Evolutionary conservation across 2,113 vertebrate genomes (phyloP).

Genomic region (Bujurquina vittata): DNA sequence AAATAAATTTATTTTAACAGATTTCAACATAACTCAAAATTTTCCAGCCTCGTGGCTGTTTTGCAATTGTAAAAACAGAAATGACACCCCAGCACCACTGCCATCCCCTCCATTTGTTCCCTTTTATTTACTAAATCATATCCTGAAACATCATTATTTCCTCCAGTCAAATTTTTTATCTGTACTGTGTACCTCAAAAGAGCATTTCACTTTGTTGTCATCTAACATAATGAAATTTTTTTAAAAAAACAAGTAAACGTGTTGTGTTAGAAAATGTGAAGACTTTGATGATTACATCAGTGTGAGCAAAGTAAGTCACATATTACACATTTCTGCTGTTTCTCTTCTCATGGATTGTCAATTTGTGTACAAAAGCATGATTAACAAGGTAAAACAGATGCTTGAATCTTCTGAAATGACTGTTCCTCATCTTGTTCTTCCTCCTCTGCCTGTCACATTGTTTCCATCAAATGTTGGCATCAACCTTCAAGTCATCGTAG

Average conservation of each 20-base stretch:
- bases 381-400: not conserved
- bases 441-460: not conserved
- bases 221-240: not conserved
- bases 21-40: not conserved
- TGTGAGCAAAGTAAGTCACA: not conserved
- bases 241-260: not conserved
- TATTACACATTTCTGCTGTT: not conserved
- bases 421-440: not conserved
- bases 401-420: not conserved
- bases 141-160: no score
- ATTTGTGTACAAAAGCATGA: not conserved
- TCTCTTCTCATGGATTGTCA: not conserved
- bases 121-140: not conserved
- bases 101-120: not conserved
- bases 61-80: not conserved
- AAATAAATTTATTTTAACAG: not conserved
- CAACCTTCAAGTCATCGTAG: not conserved
- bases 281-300: not conserved
- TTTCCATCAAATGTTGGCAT: not conserved
- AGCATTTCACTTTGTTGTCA: not conserved
- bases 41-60: not conserved
- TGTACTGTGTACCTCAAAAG: no score
- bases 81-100: not conserved
- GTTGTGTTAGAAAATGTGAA: not conserved
- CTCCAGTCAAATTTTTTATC: no score